Base-by-base conservation (phyloP, 1,140 invertebrate species). In the Subanguina moxae region DNA sequence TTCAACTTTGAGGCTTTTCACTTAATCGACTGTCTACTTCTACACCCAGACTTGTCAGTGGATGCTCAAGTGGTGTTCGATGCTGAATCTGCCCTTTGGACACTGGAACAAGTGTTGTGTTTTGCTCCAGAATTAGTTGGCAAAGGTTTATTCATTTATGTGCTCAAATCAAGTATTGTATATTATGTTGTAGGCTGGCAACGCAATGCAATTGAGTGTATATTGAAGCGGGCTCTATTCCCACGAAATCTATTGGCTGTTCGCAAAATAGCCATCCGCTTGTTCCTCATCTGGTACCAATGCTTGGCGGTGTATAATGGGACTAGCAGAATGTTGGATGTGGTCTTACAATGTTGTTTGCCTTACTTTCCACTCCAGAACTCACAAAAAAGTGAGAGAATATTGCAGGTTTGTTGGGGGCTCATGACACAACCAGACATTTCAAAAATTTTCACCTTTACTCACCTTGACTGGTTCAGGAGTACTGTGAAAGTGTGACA, bases 241-340 rank as follows among this genome's bases (percentile, higher is more conserved):
- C 48, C 48, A 52, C 48, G 23, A 3, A 32, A 62, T 21, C 45
- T 80, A 42, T 48, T 78, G n/a, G 78, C 76, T 11, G 76, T 81
- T 46, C 57, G 80, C 32, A 82, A 82, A 65, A 77, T 81, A 25
- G 80, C 76, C 15, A 78, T 81, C 30, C 70, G 80, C 13, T 64
- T 81, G 1, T 81, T 81, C 56, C 61, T 81, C 0, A 78, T 82
- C n/a, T 81, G 82, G 77, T 81, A 81, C 70, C 80, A 81, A 57
- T 71, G 64, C 19, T 57, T 81, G 1, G 71, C 73, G 42, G 68
- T 74, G 1, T 76, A 70, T 68, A 70, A 71, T 11, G 71, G 72
- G 13, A 67, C 73, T 0, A 69, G 56, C 17, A 62, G 65, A 1
- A 57, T 71, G 1, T 46, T 81, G 57, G 79, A 81, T 64, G 38